phyloP scores from a whole-genome alignment of 2,797 vertebrate species.

The Halcyon chelicuti region DNA sequence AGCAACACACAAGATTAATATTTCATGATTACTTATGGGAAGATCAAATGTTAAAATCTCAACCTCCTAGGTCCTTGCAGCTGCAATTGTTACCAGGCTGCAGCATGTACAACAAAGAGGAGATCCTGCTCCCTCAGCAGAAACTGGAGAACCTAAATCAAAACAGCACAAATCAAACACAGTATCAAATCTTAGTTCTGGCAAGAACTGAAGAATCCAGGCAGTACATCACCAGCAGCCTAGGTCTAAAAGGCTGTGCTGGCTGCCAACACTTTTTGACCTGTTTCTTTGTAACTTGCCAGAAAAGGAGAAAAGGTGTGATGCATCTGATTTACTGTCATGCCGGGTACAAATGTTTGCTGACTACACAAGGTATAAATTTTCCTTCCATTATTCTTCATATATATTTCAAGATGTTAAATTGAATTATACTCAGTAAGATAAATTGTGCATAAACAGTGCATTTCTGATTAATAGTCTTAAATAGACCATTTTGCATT shows the following conservation, averaged over 20 bases:
- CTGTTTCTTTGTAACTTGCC: constrained; percentile 7
- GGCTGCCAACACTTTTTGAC: background rate
- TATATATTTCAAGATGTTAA: background rate
- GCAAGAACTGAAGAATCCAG: constrained; percentile 11
- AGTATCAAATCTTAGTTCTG: background rate
- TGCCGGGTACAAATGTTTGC: background rate
- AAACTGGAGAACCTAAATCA: background rate
- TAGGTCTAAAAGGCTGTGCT: background rate
- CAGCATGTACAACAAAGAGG: background rate
- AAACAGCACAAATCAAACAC: background rate
- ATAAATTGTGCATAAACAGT: background rate
- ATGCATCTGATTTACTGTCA: background rate
- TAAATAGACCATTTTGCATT: background rate
- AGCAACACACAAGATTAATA: background rate
- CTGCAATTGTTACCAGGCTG: background rate
- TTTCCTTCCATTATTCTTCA: background rate
- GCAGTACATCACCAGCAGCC: background rate
- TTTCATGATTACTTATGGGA: background rate
- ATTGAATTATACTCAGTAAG: background rate
- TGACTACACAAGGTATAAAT: constrained; percentile 10
- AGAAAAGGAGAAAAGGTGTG: background rate
- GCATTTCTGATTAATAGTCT: background rate
- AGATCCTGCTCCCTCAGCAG: constrained; percentile 27
- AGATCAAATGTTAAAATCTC: background rate
- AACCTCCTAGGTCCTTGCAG: background rate